These are phyloP conservation scores for Agriopis leucophaearia DNA, from an alignment of 2,888 invertebrate species.

Conservation along the genomic window DNA sequence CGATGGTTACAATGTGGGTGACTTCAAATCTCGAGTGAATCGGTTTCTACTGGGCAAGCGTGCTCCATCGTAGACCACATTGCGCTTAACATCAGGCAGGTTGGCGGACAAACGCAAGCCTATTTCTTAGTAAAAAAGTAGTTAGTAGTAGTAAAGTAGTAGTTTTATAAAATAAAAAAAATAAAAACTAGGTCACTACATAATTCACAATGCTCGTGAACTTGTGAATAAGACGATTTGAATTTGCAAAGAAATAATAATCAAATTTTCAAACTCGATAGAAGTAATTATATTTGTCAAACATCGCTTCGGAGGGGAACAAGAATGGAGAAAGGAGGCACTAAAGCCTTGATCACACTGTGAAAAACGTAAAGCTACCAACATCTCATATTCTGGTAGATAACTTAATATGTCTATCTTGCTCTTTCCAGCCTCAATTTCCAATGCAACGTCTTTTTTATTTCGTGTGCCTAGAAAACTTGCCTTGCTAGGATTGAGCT, in stretches of 20 bases:
- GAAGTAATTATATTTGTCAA: slow-evolving; percentile 45
- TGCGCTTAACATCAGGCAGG: too few relatives aligned
- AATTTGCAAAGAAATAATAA: slow-evolving; percentile 36
- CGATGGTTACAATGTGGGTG: too few relatives aligned
- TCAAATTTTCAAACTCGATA: slow-evolving; percentile 40
- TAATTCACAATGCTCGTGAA: slow-evolving; percentile 21
- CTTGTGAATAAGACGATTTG: slow-evolving; percentile 25
- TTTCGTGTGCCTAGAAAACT: not conserved
- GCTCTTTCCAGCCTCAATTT: not conserved
- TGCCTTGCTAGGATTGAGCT: too few relatives aligned
- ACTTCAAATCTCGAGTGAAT: too few relatives aligned
- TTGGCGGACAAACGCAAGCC: too few relatives aligned
- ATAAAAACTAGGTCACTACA: not conserved
- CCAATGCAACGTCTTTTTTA: not conserved
- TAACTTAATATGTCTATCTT: not conserved
- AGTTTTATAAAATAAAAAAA: too few relatives aligned
- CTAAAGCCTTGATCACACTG: not conserved
- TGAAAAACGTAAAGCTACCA: not conserved
- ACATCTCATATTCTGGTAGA: not conserved
- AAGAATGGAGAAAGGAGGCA: slow-evolving; percentile 9
- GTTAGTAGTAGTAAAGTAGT: too few relatives aligned
- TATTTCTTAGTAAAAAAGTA: too few relatives aligned
- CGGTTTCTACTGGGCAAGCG: too few relatives aligned
- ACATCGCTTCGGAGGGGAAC: slow-evolving; percentile 33
- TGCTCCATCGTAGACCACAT: too few relatives aligned